Percentiles rank a stretch among this genome's conserved stretches.
These are phyloP conservation scores for Gyrodactylus bullatarudis DNA, from an alignment of 1,140 invertebrate species.

Conservation along the genomic window DNA sequence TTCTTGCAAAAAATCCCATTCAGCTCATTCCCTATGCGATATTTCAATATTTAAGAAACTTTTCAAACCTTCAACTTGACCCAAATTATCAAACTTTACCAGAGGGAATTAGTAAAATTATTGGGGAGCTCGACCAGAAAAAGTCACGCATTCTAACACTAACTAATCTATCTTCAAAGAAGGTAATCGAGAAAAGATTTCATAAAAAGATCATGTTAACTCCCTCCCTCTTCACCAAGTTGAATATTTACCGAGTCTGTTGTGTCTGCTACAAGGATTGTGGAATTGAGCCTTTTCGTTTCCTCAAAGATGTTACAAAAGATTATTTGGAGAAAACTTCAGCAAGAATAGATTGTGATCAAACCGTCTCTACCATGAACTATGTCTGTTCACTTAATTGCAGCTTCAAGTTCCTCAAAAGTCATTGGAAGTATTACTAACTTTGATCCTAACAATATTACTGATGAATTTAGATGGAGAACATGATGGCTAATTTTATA, in stretches of 20 bases:
- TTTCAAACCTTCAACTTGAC: not conserved
- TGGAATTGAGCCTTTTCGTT: not conserved
- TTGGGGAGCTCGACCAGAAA: too few relatives aligned
- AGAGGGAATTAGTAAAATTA: not conserved
- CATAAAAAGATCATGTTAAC: not conserved
- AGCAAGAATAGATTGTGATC: not conserved
- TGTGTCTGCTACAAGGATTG: not conserved
- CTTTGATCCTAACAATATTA: not conserved
- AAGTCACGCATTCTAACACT: too few relatives aligned
- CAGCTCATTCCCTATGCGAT: not conserved
- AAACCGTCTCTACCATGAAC: not conserved
- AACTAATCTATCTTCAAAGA: not conserved
- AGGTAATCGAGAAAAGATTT: not conserved
- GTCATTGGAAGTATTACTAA: not conserved
- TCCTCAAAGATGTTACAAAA: not conserved
- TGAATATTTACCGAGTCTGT: not conserved
- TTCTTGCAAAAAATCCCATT: not conserved
- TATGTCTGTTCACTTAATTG: not conserved
- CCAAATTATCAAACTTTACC: not conserved
- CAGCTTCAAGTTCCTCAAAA: not conserved
- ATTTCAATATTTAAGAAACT: not conserved
- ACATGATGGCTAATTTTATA: too few relatives aligned
- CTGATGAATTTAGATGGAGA: not conserved
- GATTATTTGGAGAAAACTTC: not conserved
- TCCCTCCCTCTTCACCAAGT: not conserved